These are phyloP conservation scores for Cephalopachus bancanus DNA, from an alignment of 2,797 vertebrate genomes.

Conservation along the genomic window DNA sequence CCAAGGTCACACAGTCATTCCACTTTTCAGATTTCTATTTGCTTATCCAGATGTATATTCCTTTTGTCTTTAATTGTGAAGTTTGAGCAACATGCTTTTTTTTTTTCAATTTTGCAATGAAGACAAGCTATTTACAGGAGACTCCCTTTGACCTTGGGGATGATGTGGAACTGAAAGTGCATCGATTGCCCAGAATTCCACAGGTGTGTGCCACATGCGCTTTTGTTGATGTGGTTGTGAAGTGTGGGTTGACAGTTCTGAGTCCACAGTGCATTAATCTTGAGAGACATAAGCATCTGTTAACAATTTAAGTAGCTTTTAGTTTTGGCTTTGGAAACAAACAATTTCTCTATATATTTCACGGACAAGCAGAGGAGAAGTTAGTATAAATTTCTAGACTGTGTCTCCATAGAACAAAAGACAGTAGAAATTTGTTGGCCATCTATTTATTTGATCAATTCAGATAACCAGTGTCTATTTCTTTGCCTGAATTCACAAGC, in stretches of 20 bases:
- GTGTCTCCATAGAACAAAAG: neutral
- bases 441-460: neutral
- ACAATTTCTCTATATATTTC: slow-evolving; percentile 20
- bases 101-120: neutral
- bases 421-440: neutral
- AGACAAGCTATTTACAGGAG: neutral
- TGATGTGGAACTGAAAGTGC: slow-evolving; percentile 4
- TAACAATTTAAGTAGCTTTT: slow-evolving; percentile 54
- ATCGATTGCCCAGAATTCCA: neutral
- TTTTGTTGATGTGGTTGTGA: neutral
- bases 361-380: neutral
- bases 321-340: neutral
- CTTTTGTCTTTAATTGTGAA: neutral
- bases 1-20: neutral
- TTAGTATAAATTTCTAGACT: neutral
- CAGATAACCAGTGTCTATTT: neutral
- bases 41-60: neutral
- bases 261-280: slow-evolving; percentile 41
- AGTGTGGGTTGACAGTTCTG: slow-evolving; percentile 21
- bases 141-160: neutral
- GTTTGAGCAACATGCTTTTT: neutral
- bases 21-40: neutral
- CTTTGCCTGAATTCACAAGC: neutral
- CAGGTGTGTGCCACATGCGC: slow-evolving; percentile 37
- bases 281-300: slow-evolving; percentile 20